Conservation (phyloP, 2,888 invertebrate species). For the Trachelus tabidus region DNA sequence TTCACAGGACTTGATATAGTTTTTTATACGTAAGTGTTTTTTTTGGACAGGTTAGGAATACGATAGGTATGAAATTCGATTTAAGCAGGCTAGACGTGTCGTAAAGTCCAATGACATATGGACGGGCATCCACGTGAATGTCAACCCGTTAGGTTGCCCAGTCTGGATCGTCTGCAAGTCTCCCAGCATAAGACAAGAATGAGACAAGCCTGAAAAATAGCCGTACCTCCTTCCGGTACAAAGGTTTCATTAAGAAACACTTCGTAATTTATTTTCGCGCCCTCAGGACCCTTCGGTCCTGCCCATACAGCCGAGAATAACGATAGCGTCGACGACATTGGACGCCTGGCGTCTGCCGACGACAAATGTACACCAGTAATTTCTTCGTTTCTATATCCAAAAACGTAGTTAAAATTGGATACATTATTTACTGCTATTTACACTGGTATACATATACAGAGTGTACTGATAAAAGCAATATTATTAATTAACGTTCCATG, state of each 20-base stretch:
- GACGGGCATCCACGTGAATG: not conserved
- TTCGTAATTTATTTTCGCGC: conserved; percentile 52
- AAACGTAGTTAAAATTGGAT: not conserved
- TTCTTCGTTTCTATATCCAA: not conserved
- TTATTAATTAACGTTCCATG: not conserved
- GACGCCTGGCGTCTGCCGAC: conserved; percentile 4
- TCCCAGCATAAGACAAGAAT: conserved; percentile 35
- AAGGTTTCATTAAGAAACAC: conserved; percentile 54
- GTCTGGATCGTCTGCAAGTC: not conserved
- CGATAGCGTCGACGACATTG: not conserved
- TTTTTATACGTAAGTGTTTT: too few relatives aligned
- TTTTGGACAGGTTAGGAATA: not conserved
- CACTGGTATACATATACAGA: not conserved
- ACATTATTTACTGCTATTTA: not conserved
- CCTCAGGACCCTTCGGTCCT: not conserved
- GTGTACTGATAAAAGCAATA: not conserved
- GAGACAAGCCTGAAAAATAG: conserved; percentile 55
- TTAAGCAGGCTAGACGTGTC: not conserved
- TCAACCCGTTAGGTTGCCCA: not conserved
- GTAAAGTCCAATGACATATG: not conserved
- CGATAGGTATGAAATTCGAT: not conserved
- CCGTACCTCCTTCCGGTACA: conserved; percentile 31
- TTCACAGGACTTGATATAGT: too few relatives aligned
- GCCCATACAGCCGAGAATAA: not conserved
- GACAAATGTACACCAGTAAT: not conserved